phyloP scores from a whole-genome alignment of 1,140 invertebrate species.

The Eubasilissa regina region DNA sequence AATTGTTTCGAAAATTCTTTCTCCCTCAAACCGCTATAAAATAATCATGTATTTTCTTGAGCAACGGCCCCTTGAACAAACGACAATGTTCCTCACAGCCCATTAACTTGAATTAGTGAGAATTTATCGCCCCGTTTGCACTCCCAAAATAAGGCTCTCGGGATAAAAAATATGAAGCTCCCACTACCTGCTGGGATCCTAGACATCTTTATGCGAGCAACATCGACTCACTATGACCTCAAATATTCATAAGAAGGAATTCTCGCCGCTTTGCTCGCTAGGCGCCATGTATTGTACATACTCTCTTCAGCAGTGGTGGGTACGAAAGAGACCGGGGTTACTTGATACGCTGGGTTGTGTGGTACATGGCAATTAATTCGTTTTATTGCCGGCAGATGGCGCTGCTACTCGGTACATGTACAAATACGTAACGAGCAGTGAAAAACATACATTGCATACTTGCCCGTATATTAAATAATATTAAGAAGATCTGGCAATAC shows the following conservation, averaged over 20 bases:
- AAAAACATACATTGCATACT: no score
- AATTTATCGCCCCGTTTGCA: slow-evolving; percentile 11
- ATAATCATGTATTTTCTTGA: slow-evolving; percentile 22
- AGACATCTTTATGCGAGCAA: background rate
- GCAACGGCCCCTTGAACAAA: background rate
- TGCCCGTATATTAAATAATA: no score
- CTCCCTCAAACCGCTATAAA: slow-evolving; percentile 1
- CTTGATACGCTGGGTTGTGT: no score
- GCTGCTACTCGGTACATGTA: no score
- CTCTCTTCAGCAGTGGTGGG: no score
- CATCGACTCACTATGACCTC: background rate
- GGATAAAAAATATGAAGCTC: background rate
- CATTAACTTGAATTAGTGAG: slow-evolving; percentile 20
- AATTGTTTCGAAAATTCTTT: background rate
- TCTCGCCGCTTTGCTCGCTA: background rate
- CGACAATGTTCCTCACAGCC: slow-evolving; percentile 5
- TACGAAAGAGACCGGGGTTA: no score
- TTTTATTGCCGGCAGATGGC: no score
- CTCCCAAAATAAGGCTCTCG: slow-evolving; percentile 2
- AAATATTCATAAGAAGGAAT: slow-evolving; percentile 13
- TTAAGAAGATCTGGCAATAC: no score
- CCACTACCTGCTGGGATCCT: background rate
- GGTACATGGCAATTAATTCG: no score
- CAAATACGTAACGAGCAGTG: no score
- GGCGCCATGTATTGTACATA: slow-evolving; percentile 3